Conservation (phyloP, 2,113 vertebrate genomes). For the Mesoclemmys tuberculata region DNA sequence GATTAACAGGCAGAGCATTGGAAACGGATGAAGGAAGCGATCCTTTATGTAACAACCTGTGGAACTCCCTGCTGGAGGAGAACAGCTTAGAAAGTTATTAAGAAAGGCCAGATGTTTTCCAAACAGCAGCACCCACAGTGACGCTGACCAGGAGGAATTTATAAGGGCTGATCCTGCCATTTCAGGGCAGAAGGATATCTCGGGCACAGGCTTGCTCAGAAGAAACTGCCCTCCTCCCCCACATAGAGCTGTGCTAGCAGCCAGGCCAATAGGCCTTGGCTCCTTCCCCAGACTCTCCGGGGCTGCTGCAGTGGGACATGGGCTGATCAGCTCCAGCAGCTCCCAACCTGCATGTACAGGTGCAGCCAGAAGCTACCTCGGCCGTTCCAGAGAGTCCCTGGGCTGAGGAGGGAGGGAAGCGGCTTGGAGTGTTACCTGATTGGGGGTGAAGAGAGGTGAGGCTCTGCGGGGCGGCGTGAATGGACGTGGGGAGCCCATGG, state of each 20-base stretch:
- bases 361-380: neutral
- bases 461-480: constrained; percentile 10
- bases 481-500: constrained; percentile 69
- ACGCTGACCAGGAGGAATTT: neutral
- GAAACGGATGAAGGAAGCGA: neutral
- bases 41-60: neutral
- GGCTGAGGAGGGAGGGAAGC: neutral
- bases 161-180: neutral
- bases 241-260: neutral
- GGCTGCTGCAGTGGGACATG: neutral
- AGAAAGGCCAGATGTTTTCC: neutral
- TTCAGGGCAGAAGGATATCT: neutral
- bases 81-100: neutral
- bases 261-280: neutral
- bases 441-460: constrained; percentile 10
- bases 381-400: neutral
- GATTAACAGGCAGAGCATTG: neutral
- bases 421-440: constrained; percentile 19
- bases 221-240: neutral
- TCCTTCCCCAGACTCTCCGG: neutral
- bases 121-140: neutral
- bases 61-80: neutral
- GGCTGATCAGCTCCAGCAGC: neutral
- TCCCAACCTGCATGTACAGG: neutral
- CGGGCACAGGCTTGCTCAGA: neutral